Conservation (phyloP, 2,797 vertebrate genomes). For the Ambastaia sidthimunki region DNA sequence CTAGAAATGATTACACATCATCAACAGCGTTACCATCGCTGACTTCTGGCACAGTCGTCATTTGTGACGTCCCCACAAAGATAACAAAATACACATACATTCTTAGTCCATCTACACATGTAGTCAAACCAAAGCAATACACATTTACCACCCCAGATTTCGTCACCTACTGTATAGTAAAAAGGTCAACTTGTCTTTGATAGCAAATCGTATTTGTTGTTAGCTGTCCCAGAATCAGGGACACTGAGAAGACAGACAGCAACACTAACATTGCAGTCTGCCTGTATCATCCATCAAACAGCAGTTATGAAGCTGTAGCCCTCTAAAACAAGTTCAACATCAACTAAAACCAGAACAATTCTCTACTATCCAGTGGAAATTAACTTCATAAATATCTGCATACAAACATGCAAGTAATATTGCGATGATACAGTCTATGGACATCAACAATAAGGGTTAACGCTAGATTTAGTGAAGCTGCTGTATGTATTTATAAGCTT, state of each 20-base stretch:
- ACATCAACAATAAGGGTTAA: background rate
- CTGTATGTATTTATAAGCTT: constrained; percentile 36
- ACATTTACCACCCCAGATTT: constrained; percentile 37
- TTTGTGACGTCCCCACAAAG: constrained; percentile 13
- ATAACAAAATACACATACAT: background rate
- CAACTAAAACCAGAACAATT: background rate
- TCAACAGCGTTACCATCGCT: background rate
- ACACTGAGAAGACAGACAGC: constrained; percentile 17
- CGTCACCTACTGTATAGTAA: background rate
- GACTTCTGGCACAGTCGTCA: constrained; percentile 16
- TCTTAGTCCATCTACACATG: constrained; percentile 21
- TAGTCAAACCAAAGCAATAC: constrained; percentile 51
- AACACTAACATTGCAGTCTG: too few species aligned
- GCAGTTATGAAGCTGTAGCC: background rate
- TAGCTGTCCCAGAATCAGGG: constrained; percentile 21
- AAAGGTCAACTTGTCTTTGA: constrained; percentile 26
- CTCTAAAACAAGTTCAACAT: background rate
- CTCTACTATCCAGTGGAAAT: constrained; percentile 21
- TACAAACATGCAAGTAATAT: constrained; percentile 16
- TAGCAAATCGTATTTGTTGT: constrained; percentile 3
- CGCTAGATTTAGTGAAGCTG: constrained; percentile 28
- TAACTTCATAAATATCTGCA: constrained; percentile 14
- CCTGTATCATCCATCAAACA: background rate
- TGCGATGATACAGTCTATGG: constrained; percentile 11
- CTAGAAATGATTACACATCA: constrained; percentile 57